Percentiles rank a stretch among this genome's conserved stretches.
phyloP scores from a whole-genome alignment of 2,113 vertebrate species.

The Thymallus thymallus region DNA sequence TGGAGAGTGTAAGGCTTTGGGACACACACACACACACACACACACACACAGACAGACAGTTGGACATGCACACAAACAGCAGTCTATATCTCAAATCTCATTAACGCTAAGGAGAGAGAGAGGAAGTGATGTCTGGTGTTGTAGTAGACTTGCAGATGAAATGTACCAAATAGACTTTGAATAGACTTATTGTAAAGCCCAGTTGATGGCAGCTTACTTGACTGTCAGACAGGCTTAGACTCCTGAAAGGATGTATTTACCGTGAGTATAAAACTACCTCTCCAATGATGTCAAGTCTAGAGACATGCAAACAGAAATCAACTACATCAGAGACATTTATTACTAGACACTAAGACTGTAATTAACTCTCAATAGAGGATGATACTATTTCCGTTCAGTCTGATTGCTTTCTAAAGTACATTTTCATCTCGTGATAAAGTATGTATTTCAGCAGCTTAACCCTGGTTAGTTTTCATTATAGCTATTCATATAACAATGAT shows the following conservation, averaged over 20 bases:
- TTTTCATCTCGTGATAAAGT: neutral
- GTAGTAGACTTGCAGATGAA: neutral
- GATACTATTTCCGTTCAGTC: neutral
- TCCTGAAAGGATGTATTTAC: neutral
- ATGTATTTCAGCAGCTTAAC: neutral
- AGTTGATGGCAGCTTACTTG: neutral
- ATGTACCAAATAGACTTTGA: neutral
- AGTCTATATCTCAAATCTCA: neutral
- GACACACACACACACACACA: neutral
- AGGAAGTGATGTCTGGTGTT: neutral
- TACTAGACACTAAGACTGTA: neutral
- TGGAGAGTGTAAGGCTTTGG: neutral
- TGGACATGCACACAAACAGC: neutral
- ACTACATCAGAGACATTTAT: neutral
- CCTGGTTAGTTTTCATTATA: neutral
- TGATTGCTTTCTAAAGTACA: neutral
- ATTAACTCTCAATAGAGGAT: neutral
- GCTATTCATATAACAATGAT: no score
- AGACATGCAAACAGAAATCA: neutral
- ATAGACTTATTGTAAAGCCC: neutral
- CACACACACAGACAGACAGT: no score
- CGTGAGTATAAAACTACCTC: neutral
- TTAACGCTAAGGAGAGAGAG: neutral
- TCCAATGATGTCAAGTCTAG: neutral
- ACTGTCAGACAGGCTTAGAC: neutral